phyloP scores from a whole-genome alignment of 1,140 invertebrate genomes.

The Polypedilum pembai region DNA sequence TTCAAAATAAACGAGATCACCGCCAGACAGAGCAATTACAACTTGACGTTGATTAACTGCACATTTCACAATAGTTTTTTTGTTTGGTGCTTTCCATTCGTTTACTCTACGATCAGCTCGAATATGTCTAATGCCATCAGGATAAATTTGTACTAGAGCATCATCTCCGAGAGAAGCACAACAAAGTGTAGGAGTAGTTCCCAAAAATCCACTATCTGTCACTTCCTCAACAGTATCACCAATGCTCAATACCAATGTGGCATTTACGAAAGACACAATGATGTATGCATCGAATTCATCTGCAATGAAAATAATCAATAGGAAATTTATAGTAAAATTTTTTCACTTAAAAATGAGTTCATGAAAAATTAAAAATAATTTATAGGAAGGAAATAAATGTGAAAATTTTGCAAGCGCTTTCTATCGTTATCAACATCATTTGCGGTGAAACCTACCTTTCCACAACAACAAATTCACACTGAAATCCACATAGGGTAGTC shows the following conservation, averaged over 20 bases:
- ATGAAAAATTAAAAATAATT: neutral
- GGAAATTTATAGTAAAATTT: neutral
- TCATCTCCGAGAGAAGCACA: slow-evolving; percentile 96
- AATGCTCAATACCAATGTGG: slow-evolving; percentile 97
- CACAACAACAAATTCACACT: neutral
- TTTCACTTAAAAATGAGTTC: neutral
- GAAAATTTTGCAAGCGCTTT: neutral
- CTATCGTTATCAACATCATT: neutral
- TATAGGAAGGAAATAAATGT: neutral
- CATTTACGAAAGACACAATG: slow-evolving; percentile 99
- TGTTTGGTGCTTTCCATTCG: slow-evolving; percentile 98
- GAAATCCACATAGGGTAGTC: neutral
- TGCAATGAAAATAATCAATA: slow-evolving; percentile 58
- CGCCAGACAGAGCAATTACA: slow-evolving; percentile 94
- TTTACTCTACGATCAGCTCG: slow-evolving; percentile 95
- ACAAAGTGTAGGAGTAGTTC: slow-evolving; percentile 94
- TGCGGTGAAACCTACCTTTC: neutral
- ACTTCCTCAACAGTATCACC: slow-evolving; percentile 99
- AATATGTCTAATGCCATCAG: slow-evolving; percentile 98
- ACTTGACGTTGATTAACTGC: slow-evolving; percentile 98
- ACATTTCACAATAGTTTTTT: slow-evolving; percentile 95
- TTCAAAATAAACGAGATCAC: slow-evolving; percentile 99
- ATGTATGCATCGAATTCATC: slow-evolving; percentile 99
- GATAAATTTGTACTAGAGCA: slow-evolving; percentile 96
- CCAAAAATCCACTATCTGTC: slow-evolving; percentile 97